Conservation (phyloP, 2,797 vertebrate species). For the Gadopsis marmoratus region DNA sequence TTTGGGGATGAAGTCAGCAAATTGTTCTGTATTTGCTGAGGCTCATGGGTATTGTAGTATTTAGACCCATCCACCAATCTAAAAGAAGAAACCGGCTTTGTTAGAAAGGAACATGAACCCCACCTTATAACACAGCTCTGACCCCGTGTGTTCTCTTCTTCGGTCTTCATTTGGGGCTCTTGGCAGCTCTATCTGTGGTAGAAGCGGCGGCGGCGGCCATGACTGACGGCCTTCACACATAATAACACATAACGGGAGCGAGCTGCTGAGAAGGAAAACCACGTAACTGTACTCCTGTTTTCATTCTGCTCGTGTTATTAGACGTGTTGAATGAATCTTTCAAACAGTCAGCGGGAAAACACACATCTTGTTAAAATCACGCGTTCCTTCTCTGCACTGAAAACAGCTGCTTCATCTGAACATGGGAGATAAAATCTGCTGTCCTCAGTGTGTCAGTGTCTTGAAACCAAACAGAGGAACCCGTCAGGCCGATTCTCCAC, state of each 20-base stretch:
- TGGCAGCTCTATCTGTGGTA: neutral
- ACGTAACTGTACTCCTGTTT: constrained; percentile 1
- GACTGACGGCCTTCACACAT: constrained; percentile 58
- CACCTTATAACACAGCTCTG: neutral
- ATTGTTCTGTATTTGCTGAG: neutral
- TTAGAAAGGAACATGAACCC: neutral
- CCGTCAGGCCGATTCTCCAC: too few relatives aligned
- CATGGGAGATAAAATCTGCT: too few relatives aligned
- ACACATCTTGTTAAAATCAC: too few relatives aligned
- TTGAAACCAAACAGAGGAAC: too few relatives aligned
- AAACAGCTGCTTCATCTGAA: neutral
- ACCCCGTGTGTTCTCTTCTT: neutral
- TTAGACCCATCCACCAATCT: neutral
- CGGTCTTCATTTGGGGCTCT: neutral
- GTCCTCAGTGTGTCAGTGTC: too few relatives aligned
- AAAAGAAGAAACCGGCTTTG: neutral
- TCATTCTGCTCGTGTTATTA: neutral
- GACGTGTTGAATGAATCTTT: constrained; percentile 25
- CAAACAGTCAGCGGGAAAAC: neutral
- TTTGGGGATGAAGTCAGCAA: too few relatives aligned
- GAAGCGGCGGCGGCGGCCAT: neutral
- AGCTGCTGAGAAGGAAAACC: constrained; percentile 27
- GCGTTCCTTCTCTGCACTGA: too few relatives aligned
- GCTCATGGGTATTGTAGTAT: neutral
- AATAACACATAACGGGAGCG: constrained; percentile 57